These are phyloP conservation scores for Pachyseris speciosa DNA, from an alignment of 64 coral and sea anemone genomes.

Conservation along the genomic window DNA sequence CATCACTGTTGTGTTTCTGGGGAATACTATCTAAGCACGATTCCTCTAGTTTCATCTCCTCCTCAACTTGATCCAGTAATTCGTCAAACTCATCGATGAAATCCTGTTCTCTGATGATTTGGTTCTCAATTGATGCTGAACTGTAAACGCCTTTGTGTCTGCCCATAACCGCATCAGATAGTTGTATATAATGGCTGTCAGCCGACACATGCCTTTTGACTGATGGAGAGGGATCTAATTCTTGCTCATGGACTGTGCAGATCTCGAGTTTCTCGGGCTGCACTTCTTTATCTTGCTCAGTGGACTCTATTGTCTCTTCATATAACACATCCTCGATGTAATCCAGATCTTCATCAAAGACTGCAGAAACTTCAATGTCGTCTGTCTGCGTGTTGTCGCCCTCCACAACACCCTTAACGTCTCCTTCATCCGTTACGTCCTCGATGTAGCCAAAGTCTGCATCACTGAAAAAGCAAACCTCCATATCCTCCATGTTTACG, in stretches of 20 bases:
- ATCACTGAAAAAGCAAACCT: not conserved
- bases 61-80: conserved; percentile 2
- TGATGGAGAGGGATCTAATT: not conserved
- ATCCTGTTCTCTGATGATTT: not conserved
- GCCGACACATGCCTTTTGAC: too few relatives aligned
- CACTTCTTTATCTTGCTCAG: not conserved
- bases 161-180: too few relatives aligned
- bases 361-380: not conserved
- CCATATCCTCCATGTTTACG: not conserved
- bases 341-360: not conserved
- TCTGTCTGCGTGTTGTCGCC: not conserved
- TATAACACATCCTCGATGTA: not conserved
- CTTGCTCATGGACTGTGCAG: not conserved
- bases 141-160: not conserved
- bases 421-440: not conserved
- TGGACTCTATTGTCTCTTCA: not conserved
- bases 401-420: not conserved
- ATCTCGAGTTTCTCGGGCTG: not conserved
- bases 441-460: not conserved
- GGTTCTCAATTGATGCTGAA: not conserved
- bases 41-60: not conserved
- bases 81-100: conserved; percentile 1
- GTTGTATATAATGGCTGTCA: too few relatives aligned
- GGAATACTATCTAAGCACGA: not conserved
- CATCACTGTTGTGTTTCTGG: too few relatives aligned